Evolutionary conservation across 2,113 vertebrate genomes (phyloP), one percentile per base, ranked within the genome.

Genomic region (Bagarius yarrelli): DNA sequence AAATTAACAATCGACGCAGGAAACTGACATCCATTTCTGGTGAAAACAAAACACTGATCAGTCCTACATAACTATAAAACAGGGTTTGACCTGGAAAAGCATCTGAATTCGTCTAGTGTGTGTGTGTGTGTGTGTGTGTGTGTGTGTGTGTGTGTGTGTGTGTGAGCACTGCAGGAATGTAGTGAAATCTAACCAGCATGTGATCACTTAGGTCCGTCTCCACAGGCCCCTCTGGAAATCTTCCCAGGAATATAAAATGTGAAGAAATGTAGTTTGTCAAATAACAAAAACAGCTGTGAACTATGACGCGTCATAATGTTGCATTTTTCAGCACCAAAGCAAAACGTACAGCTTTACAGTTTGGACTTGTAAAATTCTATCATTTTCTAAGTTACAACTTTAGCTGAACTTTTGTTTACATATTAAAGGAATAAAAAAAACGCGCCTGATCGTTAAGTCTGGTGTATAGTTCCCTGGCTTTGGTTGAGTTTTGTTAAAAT

Each of bases 151-250:
- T n/a, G n/a, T n/a, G n/a, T n/a, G n/a, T n/a, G n/a, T n/a, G n/a
- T 75, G 55, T 71, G 44, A 27, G 44, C 15, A 47, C 57, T 30
- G 74, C 36, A 61, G 74, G 61, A 64, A 66, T 64, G 60, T n/a
- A n/a, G n/a, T 78, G 44, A 34, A 18, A 66, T 53, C 76, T 66
- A 16, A 32, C 25, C 19, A 78, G 76, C 76, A 78, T 66, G 76
- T 78, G 61, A 78, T 55, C 61, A 66, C 19, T 53, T 21, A 30
- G 21, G 11, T 32, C 40, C 5, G 16, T 63, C 75, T 53, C 27
- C 60, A 32, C 47, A 1, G 73, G 34, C 34, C 44, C 32, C 27
- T 63, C 36, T 53, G 76, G 60, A 66, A 78, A 50, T 34, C 13
- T 16, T 52, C 40, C 75, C 57, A 76, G 57, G 16, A 30, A 15